These are phyloP conservation scores for Entomyzon cyanotis DNA, from an alignment of 2,113 vertebrate species.

Conservation along the genomic window DNA sequence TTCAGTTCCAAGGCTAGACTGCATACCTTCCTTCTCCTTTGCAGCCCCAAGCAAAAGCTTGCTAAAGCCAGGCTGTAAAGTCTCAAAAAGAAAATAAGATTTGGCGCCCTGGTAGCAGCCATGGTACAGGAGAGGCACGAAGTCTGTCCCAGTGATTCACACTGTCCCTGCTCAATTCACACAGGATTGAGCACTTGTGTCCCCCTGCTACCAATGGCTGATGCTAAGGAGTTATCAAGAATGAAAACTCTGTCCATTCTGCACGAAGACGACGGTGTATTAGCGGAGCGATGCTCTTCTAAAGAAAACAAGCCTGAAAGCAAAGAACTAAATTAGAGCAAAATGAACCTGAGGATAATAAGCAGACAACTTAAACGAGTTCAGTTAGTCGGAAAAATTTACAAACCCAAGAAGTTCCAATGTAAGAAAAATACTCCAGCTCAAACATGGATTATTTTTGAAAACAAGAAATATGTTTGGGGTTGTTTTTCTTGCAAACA, in stretches of 20 bases:
- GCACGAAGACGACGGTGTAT: accelerated
- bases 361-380: background rate
- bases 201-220: background rate
- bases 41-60: background rate
- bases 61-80: background rate
- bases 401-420: background rate
- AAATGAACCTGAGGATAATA: background rate
- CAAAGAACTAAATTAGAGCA: background rate
- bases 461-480: background rate
- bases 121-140: background rate
- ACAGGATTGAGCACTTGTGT: background rate
- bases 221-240: background rate
- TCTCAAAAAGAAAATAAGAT: background rate
- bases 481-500: background rate
- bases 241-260: background rate
- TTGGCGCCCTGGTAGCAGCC: background rate
- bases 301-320: background rate
- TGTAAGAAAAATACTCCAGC: background rate
- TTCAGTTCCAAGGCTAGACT: background rate
- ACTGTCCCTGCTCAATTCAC: too few relatives aligned
- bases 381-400: background rate
- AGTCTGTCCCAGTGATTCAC: background rate
- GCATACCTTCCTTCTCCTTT: background rate
- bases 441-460: background rate
- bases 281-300: background rate